phyloP scores from a whole-genome alignment of 2,113 vertebrate genomes.

The Elaphurus davidianus region DNA sequence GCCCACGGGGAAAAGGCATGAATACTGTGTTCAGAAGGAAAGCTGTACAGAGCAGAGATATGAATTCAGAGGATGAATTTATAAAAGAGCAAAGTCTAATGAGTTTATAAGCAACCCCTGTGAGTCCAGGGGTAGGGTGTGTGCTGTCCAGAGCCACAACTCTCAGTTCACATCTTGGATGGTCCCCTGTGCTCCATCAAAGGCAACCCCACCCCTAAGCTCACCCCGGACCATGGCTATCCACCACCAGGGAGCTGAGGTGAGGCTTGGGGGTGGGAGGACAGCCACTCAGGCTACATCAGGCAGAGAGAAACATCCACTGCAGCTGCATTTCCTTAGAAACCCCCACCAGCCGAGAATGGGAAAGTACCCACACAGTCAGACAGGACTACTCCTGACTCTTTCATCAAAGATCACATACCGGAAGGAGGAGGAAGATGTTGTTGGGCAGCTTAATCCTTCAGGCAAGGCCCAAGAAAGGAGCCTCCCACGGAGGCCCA shows the following conservation, averaged over 20 bases:
- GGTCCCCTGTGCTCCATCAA: not conserved
- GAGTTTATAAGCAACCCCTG: not conserved
- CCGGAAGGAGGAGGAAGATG: not conserved
- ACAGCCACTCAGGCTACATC: not conserved
- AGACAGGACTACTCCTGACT: not conserved
- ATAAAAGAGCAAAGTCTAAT: not conserved
- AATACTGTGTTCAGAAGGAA: slow-evolving; percentile 38
- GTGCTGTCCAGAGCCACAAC: not conserved
- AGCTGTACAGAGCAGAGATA: not conserved
- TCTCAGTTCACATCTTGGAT: not conserved
- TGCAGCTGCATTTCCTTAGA: slow-evolving; percentile 45
- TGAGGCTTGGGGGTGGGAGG: not conserved
- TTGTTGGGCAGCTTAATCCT: not conserved
- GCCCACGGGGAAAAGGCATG: not conserved
- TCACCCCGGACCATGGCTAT: not conserved
- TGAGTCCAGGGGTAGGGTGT: not conserved
- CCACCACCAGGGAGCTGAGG: not conserved
- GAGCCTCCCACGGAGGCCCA: not conserved
- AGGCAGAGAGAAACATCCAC: not conserved
- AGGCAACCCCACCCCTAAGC: not conserved
- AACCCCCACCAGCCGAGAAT: slow-evolving; percentile 23
- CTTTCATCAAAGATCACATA: not conserved
- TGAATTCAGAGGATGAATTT: slow-evolving; percentile 26
- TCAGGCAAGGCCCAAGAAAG: not conserved
- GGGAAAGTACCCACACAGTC: not conserved